These are phyloP conservation scores for pig (Sus scrofa) DNA, from an alignment of 2,113 vertebrate genomes.

Conservation along the genomic window DNA sequence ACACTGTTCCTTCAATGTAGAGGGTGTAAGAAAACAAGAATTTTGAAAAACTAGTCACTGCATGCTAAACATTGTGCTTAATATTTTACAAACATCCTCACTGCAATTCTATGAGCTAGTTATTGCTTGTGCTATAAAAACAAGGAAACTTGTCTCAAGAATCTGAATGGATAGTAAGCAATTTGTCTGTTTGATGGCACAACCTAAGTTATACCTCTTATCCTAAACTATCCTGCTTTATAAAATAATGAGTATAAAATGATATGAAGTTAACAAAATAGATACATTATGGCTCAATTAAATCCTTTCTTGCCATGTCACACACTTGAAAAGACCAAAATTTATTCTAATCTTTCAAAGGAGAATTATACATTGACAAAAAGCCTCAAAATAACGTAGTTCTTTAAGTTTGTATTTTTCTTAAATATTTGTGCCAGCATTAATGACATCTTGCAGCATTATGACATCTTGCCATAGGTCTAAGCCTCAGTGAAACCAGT, in stretches of 20 bases:
- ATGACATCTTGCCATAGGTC: background rate
- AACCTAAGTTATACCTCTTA: background rate
- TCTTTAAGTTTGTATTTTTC: background rate
- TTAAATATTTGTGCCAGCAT: background rate
- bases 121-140: background rate
- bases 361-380: background rate
- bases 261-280: background rate
- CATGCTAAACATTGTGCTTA: background rate
- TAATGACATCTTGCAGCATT: too few species aligned
- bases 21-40: background rate
- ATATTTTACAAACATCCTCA: background rate
- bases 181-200: background rate
- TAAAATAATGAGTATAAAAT: slow-evolving; percentile 20
- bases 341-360: background rate
- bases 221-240: background rate
- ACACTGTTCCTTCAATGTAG: background rate
- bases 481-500: background rate
- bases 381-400: background rate
- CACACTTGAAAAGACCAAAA: background rate
- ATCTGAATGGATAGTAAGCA: background rate
- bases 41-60: background rate
- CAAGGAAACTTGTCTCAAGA: background rate
- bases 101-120: background rate
- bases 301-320: background rate
- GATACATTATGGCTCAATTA: background rate